Evolutionary conservation across 2,113 vertebrate species (phyloP), one percentile per base, ranked within the genome.

Genomic region (Chroicocephalus ridibundus): DNA sequence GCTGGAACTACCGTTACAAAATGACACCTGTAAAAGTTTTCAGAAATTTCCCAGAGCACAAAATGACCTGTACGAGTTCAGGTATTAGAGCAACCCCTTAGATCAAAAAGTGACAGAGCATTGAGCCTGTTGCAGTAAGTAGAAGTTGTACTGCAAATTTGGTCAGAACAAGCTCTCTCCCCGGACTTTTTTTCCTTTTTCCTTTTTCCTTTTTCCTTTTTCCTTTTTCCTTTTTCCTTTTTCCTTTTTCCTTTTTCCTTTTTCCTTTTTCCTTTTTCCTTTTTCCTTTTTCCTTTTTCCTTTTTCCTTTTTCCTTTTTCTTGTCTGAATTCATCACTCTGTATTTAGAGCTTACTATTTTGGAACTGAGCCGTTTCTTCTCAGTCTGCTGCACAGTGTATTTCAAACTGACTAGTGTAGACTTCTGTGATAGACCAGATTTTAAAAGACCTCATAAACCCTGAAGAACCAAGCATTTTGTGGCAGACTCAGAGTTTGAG

Each of bases 401-500:
- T 66, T 88, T 88, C 13, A 19, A 32, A 65, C 40, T 42, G 64
- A 62, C 13, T 74, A 29, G 25, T 29, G 31, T 69, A 31, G 47
- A 25, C 9, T 58, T 70, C 38, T 68, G 15, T 6, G 3, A 40
- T 8, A 69, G 38, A 64, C 11, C 13, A 54, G 20, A 17, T 40
- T 65, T 77, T 64, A 34, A 62, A 92, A 62, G 55, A 64, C 24
- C 51, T 58, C n/a, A 18, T 70, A 88, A 89, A 54, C 42, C 34
- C 29, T 47, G 52, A 79, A 83, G 79, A 87, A 26, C 24, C 61
- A 91, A 49, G 40, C 34, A 40, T 93, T 93, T 83, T 62, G 79
- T 88, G 51, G 88, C 97, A 98, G 93, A 84, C 88, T 86, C 85
- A 57, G 81, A 83, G 82, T 80, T 25, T 95, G 69, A 97, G 97